These are phyloP conservation scores for Pelodiscus sinensis DNA, from an alignment of 2,113 vertebrate species.

Conservation along the genomic window DNA sequence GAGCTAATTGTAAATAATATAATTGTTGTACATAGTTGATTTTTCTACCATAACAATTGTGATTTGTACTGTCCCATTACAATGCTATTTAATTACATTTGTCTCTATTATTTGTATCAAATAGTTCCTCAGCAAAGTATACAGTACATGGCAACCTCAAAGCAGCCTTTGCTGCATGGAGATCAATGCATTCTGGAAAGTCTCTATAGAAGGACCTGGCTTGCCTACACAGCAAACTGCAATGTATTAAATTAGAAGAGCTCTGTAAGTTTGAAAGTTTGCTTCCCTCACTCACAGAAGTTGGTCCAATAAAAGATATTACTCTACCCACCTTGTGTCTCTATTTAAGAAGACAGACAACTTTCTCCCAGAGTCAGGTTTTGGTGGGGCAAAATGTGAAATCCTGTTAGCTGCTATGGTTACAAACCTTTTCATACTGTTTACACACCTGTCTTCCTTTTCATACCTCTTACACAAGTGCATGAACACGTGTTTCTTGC, in stretches of 20 bases:
- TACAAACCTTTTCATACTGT: slow-evolving; percentile 32
- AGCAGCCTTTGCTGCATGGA: not conserved
- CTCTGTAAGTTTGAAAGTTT: too few relatives aligned
- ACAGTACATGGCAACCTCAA: not conserved
- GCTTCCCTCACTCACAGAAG: too few relatives aligned
- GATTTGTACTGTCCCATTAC: not conserved
- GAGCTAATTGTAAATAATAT: not conserved
- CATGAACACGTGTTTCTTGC: slow-evolving; percentile 7
- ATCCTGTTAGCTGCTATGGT: slow-evolving; percentile 58
- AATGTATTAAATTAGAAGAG: not conserved
- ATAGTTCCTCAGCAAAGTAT: not conserved
- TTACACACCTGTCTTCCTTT: slow-evolving; percentile 48
- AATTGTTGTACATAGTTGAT: not conserved
- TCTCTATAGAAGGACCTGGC: not conserved
- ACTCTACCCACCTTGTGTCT: too few relatives aligned
- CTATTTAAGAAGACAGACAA: not conserved
- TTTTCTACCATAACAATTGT: not conserved
- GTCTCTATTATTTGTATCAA: not conserved
- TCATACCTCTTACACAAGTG: not conserved
- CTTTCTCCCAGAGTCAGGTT: not conserved
- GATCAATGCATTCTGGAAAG: not conserved
- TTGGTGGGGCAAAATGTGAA: not conserved
- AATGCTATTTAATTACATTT: not conserved
- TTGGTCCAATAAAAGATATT: too few relatives aligned
- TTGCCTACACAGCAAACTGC: not conserved